phyloP scores from a whole-genome alignment of 2,888 invertebrate genomes.

The Belgica antarctica region DNA sequence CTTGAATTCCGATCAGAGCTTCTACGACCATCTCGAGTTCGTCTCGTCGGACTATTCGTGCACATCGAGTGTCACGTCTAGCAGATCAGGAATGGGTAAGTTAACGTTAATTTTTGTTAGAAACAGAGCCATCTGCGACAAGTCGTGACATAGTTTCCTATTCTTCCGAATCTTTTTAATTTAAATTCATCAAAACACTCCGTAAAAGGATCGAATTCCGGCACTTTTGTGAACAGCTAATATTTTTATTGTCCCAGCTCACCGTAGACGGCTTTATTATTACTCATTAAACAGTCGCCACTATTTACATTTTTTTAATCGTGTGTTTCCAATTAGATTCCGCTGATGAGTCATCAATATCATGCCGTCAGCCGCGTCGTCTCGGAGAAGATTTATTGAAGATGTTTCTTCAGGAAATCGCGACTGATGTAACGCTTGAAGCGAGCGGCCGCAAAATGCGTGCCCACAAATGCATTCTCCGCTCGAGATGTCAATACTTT shows the following conservation, averaged over 20 bases:
- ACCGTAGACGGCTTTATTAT: too few relatives aligned
- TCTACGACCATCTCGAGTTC: constrained; percentile 56
- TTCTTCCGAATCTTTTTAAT: too few relatives aligned
- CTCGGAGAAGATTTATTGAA: constrained; percentile 82
- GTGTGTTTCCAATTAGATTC: constrained; percentile 50
- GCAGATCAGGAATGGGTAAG: constrained; percentile 59
- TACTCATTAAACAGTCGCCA: too few relatives aligned
- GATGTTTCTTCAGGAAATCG: constrained; percentile 89
- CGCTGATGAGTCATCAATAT: constrained; percentile 57
- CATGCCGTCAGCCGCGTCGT: constrained; percentile 60
- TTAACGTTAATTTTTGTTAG: constrained; percentile 17
- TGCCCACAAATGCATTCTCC: constrained; percentile 89
- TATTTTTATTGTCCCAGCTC: too few relatives aligned
- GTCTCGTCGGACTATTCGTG: constrained; percentile 59
- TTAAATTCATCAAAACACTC: neutral
- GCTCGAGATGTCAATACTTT: constrained; percentile 89
- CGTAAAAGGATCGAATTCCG: too few relatives aligned
- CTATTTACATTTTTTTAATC: too few relatives aligned
- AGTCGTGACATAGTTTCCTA: too few relatives aligned
- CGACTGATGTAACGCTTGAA: constrained; percentile 82
- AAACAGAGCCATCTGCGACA: too few relatives aligned
- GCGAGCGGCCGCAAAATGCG: constrained; percentile 78
- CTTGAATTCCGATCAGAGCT: constrained; percentile 48
- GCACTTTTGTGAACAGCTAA: too few relatives aligned
- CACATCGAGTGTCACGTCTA: constrained; percentile 60